These are phyloP conservation scores for Falco peregrinus DNA, from an alignment of 2,797 vertebrate species.

Conservation along the genomic window DNA sequence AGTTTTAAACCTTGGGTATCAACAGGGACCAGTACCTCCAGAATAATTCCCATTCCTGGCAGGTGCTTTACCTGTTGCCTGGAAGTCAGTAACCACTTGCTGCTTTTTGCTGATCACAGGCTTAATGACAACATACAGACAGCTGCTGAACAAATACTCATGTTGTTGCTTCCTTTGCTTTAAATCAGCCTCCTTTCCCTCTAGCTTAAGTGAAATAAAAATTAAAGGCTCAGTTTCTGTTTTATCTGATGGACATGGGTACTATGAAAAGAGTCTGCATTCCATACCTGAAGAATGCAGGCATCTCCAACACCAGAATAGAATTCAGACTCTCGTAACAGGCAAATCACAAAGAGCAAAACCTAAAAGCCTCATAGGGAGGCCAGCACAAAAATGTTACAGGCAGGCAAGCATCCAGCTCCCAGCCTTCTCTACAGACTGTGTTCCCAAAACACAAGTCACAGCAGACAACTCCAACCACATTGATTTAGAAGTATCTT, in stretches of 20 bases:
- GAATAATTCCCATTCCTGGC: not conserved
- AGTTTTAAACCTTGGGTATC: not conserved
- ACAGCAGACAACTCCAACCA: not conserved
- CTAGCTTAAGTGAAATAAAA: not conserved
- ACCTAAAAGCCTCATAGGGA: not conserved
- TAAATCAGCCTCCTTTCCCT: not conserved
- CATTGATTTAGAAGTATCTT: rapidly evolving
- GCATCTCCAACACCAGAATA: not conserved
- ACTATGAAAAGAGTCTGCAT: not conserved
- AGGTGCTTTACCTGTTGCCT: not conserved
- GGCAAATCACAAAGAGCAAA: not conserved
- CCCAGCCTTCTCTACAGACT: not conserved
- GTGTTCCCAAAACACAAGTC: not conserved
- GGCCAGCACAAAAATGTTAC: not conserved
- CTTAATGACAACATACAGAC: not conserved
- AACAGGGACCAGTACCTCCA: not conserved
- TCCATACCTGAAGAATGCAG: not conserved
- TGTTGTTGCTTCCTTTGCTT: not conserved
- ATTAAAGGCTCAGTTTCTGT: not conserved
- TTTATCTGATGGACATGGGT: not conserved
- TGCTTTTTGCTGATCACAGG: not conserved
- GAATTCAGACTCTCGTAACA: not conserved
- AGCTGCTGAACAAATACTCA: not conserved
- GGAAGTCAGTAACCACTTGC: not conserved
- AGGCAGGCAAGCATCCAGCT: not conserved